Base-by-base conservation (phyloP, 2,888 invertebrate genomes). In the Drosophila leonis region DNA sequence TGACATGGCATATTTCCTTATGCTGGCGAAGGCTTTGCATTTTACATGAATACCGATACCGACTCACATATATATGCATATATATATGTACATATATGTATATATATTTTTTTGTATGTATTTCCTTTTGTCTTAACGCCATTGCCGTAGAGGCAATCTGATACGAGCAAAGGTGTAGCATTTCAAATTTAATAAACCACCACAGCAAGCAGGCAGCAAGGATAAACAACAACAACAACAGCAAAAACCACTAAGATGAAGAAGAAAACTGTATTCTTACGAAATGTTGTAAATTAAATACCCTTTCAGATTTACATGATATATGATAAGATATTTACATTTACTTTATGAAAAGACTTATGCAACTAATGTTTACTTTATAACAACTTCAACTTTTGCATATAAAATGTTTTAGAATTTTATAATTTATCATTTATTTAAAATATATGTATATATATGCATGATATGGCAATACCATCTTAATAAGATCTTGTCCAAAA, bases 171-270 rank as follows among this genome's bases (percentile, higher is more conserved):
- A 85, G 84, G 84, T 87, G 84, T 87, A 85, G 87, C 84, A 84
- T 85, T 82, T 85, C 87, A 87, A 84, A 85, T 85, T 87, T 85
- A 85, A 85, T 85, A 85, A 85, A 80, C 80, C 73, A 75, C 74
- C 68, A 56, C 73, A 65, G 70, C 33, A 46, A 59, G 57, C 65
- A 57, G 61, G 63, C 57, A 65, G 63, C 59, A 65, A 49, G 35
- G 54, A 39, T 39, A 49, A 67, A 10, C 48, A 66, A 42, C 20
- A 62, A 52, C 57, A 61, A 65, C 27, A 61, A 62, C 20, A 63
- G n/a, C 15, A 24, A 42, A 52, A 20, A 54, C 33, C 65, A 41
- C 65, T 35, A 66, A 24, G 48, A 55, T n/a, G 66, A 65, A 29
- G 46, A 33, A 27, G 20, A 65, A 35, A 15, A 33, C 10, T 27